A percentile compares a stretch with the other conserved stretches of the same genome.
Conservation (phyloP, 2,888 invertebrate species). For the Conus canariensis region DNA sequence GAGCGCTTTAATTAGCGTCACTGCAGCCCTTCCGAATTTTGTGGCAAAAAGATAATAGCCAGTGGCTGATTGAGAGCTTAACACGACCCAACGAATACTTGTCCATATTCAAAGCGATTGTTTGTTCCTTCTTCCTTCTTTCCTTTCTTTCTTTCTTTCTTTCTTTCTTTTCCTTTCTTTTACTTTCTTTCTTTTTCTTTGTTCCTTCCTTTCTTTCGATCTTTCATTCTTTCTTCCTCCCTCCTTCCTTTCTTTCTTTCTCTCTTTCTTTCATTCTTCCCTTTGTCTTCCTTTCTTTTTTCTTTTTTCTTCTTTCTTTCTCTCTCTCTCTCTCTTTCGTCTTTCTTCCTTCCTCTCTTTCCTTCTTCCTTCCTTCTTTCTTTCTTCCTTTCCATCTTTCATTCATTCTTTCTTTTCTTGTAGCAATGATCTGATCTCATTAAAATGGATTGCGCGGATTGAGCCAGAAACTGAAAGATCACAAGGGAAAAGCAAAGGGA, state of each 20-base stretch:
- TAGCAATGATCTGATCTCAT: too few species aligned
- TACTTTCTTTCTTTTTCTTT: background rate
- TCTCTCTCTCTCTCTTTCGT: background rate
- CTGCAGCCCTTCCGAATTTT: too few species aligned
- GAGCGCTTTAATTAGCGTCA: too few species aligned
- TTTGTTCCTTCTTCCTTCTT: too few species aligned
- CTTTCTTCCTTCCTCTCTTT: background rate
- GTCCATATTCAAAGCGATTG: too few species aligned
- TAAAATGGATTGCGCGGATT: too few species aligned
- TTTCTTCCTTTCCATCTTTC: background rate
- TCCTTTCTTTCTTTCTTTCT: background rate
- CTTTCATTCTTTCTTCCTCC: constrained; percentile 25
- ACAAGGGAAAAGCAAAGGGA: too few species aligned
- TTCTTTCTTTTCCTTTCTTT: background rate
- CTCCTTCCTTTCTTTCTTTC: constrained; percentile 21
- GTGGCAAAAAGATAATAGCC: too few species aligned
- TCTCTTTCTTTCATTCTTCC: constrained; percentile 5
- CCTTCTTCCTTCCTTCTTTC: background rate
- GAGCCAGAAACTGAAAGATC: too few species aligned
- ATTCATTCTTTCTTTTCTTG: background rate
- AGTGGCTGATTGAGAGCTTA: too few species aligned
- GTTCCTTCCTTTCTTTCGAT: background rate
- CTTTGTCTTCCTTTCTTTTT: background rate
- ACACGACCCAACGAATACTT: too few species aligned
- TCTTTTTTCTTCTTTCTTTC: background rate